A percentile compares a stretch with the other conserved stretches of the same genome.
Evolutionary conservation across 2,888 invertebrate genomes (phyloP).

Genomic region (Catocala sponsa): DNA sequence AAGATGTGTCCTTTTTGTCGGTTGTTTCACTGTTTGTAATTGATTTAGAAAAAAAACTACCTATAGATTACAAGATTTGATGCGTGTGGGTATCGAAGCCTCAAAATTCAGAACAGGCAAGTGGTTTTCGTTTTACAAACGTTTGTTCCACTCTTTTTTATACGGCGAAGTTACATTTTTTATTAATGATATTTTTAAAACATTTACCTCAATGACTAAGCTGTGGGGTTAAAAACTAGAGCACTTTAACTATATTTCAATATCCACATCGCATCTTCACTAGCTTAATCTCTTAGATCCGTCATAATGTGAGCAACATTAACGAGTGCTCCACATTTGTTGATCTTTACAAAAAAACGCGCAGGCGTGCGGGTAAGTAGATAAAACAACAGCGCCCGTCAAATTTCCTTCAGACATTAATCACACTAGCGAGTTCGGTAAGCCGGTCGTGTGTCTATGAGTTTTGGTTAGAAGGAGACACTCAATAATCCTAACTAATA

Average conservation of each 20-base stretch:
- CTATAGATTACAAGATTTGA: too few species aligned
- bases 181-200: too few species aligned
- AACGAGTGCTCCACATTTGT: constrained; percentile 83
- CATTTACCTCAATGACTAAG: too few species aligned
- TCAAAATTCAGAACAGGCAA: too few species aligned
- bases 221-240: background rate
- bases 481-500: background rate
- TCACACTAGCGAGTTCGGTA: constrained; percentile 84
- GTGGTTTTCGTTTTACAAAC: too few species aligned
- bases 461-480: constrained; percentile 29
- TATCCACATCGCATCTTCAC: constrained; percentile 35
- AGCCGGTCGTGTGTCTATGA: constrained; percentile 65
- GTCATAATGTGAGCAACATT: constrained; percentile 76
- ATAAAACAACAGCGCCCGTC: constrained; percentile 87
- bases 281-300: constrained; percentile 43
- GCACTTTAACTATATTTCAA: background rate
- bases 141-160: too few species aligned
- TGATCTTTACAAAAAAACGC: constrained; percentile 71
- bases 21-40: too few species aligned
- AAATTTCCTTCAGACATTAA: constrained; percentile 87
- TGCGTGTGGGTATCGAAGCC: too few species aligned
- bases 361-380: constrained; percentile 86
- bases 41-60: too few species aligned
- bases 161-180: too few species aligned
- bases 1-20: too few species aligned